A percentile compares a stretch with the other conserved stretches of the same genome.
Evolutionary conservation across 2,888 invertebrate species (phyloP).

Genomic region (Helobdella robusta): DNA sequence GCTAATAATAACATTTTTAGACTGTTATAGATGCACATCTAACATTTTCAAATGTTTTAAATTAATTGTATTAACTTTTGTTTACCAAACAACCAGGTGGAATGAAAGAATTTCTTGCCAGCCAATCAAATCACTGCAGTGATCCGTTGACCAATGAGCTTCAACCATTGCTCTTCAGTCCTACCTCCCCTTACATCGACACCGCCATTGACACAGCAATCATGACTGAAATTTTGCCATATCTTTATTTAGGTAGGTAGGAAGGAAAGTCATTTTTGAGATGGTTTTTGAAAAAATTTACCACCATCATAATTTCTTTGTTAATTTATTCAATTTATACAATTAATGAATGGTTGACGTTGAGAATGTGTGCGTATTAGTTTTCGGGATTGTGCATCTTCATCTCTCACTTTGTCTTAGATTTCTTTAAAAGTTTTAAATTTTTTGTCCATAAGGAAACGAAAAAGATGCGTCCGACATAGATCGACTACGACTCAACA

Average conservation of each 20-base stretch:
- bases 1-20: too few relatives aligned
- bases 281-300: background rate
- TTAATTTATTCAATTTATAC: slow-evolving; percentile 12
- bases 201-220: slow-evolving; percentile 60
- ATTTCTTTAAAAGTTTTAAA: background rate
- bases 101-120: slow-evolving; percentile 31
- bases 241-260: slow-evolving; percentile 60
- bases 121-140: slow-evolving; percentile 27
- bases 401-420: background rate
- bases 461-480: slow-evolving; percentile 69
- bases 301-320: background rate
- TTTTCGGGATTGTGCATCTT: background rate
- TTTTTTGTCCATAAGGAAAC: slow-evolving; percentile 54
- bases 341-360: too few relatives aligned
- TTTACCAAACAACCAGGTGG: too few relatives aligned
- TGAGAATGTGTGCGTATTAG: too few relatives aligned
- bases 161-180: slow-evolving; percentile 51
- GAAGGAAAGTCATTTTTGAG: slow-evolving; percentile 6
- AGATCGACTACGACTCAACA: slow-evolving; percentile 57
- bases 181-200: slow-evolving; percentile 52
- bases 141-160: slow-evolving; percentile 12
- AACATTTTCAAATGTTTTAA: too few relatives aligned
- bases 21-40: too few relatives aligned
- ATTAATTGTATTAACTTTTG: too few relatives aligned
- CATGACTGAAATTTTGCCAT: slow-evolving; percentile 68